These are phyloP conservation scores for silkworm (Bombyx mori) DNA, from an alignment of 1,140 invertebrate species.

Conservation along the genomic window ASM3026992v2 NC_085131.1:1545001-1545500, in stretches of 20 bases:
- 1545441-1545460: too few species aligned
- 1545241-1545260: constrained; percentile 61
- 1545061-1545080: constrained; percentile 60
- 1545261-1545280: constrained; percentile 38
- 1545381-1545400: too few species aligned
- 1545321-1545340: too few species aligned
- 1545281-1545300: constrained; percentile 52
- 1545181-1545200: constrained; percentile 38
- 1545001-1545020: constrained; percentile 29
- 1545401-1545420: too few species aligned
- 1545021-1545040: constrained; percentile 29
- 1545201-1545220: constrained; percentile 41
- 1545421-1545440: too few species aligned
- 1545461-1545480: too few species aligned
- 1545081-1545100: constrained; percentile 34
- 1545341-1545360: too few species aligned
- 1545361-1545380: too few species aligned
- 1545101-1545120: constrained; percentile 52
- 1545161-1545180: constrained; percentile 26
- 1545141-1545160: constrained; percentile 35
- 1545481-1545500: too few species aligned
- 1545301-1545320: constrained; percentile 24
- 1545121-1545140: constrained; percentile 44
- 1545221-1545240: constrained; percentile 60
- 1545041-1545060: constrained; percentile 47